Percentiles rank a stretch among this genome's conserved stretches.
These are phyloP conservation scores for Nomia melanderi DNA, from an alignment of 1,140 invertebrate genomes.

Conservation along the genomic window DNA sequence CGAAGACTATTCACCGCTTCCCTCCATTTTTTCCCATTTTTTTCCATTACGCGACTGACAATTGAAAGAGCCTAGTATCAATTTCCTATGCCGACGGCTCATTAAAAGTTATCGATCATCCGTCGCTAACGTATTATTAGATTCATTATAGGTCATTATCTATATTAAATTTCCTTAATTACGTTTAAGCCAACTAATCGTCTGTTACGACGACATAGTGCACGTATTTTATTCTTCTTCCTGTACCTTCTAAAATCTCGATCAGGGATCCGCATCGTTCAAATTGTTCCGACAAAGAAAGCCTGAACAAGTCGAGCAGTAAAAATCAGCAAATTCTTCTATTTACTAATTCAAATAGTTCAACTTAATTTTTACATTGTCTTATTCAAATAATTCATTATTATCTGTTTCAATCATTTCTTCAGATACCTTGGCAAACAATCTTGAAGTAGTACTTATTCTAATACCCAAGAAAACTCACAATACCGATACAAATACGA, in stretches of 20 bases:
- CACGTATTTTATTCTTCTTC: neutral
- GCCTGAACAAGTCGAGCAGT: too few relatives aligned
- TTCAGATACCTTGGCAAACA: too few relatives aligned
- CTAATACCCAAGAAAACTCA: too few relatives aligned
- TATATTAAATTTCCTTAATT: constrained; percentile 35
- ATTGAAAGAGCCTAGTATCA: constrained; percentile 30
- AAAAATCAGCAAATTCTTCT: too few relatives aligned
- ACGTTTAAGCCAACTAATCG: constrained; percentile 23
- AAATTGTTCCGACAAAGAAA: too few relatives aligned
- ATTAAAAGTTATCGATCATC: constrained; percentile 55
- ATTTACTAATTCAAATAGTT: too few relatives aligned
- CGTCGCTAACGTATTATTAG: constrained; percentile 50
- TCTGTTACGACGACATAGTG: neutral
- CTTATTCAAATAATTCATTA: too few relatives aligned
- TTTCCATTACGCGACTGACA: constrained; percentile 15
- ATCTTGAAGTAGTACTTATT: too few relatives aligned
- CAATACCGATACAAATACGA: too few relatives aligned
- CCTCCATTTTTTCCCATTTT: neutral
- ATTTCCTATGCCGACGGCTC: constrained; percentile 40
- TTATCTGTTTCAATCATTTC: too few relatives aligned
- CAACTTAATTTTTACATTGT: too few relatives aligned
- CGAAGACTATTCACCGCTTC: constrained; percentile 17
- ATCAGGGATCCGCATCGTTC: too few relatives aligned
- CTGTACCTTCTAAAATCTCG: neutral
- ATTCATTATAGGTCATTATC: constrained; percentile 32